Evolutionary conservation across 2,888 invertebrate species (phyloP).

Genomic region (Alsophila aescularia): DNA sequence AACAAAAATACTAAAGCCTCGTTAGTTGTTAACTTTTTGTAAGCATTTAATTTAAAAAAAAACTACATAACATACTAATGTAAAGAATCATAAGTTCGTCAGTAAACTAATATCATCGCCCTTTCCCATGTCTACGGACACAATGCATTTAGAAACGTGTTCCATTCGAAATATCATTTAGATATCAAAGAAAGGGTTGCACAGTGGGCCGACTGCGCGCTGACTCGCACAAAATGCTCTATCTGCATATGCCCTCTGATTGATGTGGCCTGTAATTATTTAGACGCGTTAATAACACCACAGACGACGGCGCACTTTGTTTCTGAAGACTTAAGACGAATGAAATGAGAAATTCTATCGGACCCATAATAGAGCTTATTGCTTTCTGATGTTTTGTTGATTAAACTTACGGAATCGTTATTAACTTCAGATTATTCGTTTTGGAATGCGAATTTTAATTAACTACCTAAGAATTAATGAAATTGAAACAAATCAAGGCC

Average conservation of each 20-base stretch:
- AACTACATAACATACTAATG: neutral
- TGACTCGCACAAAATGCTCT: slow-evolving; percentile 83
- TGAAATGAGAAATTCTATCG: slow-evolving; percentile 83
- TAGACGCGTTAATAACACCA: slow-evolving; percentile 84
- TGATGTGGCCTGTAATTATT: slow-evolving; percentile 85
- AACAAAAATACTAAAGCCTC: neutral
- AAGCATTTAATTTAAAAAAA: neutral
- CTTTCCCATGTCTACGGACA: slow-evolving; percentile 51
- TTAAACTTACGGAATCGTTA: slow-evolving; percentile 55
- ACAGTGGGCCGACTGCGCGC: slow-evolving; percentile 75
- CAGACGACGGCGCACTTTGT: slow-evolving; percentile 81
- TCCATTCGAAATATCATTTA: slow-evolving; percentile 78
- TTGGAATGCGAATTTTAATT: slow-evolving; percentile 62
- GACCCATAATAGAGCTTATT: slow-evolving; percentile 78
- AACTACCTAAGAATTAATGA: slow-evolving; percentile 25
- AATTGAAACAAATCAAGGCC: slow-evolving; percentile 21
- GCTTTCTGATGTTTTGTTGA: slow-evolving; percentile 82
- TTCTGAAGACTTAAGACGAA: slow-evolving; percentile 83
- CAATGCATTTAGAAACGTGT: slow-evolving; percentile 57
- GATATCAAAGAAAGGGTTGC: slow-evolving; percentile 83
- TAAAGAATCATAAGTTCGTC: slow-evolving; percentile 11
- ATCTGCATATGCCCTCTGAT: slow-evolving; percentile 82
- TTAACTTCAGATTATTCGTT: slow-evolving; percentile 23
- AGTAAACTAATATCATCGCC: slow-evolving; percentile 38
- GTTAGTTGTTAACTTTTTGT: neutral